Evolutionary conservation across 2,113 vertebrate species (phyloP).

Genomic region (Festucalex cinctus): DNA sequence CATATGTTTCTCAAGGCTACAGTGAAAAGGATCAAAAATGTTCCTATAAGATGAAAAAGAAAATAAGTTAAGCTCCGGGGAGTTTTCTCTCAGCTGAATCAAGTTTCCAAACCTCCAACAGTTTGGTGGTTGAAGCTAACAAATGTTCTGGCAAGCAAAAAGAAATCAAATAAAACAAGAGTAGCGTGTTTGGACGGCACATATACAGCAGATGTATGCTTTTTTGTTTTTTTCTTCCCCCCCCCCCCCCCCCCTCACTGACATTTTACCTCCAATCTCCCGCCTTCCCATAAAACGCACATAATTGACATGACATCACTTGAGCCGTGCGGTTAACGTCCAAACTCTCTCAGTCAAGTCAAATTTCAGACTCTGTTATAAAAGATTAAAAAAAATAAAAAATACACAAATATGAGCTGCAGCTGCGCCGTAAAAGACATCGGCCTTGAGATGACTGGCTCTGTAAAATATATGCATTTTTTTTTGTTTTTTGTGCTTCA

Average conservation of each 20-base stretch:
- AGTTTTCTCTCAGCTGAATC: slow-evolving; percentile 64
- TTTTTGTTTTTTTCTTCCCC: slow-evolving; percentile 19
- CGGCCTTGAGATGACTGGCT: slow-evolving; percentile 27
- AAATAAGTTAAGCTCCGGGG: slow-evolving; percentile 49
- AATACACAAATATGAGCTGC: slow-evolving; percentile 55
- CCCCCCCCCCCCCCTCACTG: no score
- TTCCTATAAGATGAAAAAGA: slow-evolving; percentile 37
- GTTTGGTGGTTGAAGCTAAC: slow-evolving; percentile 60
- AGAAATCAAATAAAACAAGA: slow-evolving; percentile 3
- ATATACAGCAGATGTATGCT: slow-evolving; percentile 41
- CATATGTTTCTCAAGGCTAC: not conserved
- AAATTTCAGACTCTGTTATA: slow-evolving; percentile 59
- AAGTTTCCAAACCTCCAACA: slow-evolving; percentile 67
- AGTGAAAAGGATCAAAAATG: not conserved
- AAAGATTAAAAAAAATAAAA: slow-evolving; percentile 49
- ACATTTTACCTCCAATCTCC: slow-evolving; percentile 21
- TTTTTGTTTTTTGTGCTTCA: not conserved
- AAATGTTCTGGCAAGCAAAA: slow-evolving; percentile 65
- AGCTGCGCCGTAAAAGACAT: slow-evolving; percentile 64
- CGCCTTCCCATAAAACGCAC: slow-evolving; percentile 42
- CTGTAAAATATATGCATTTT: slow-evolving; percentile 44
- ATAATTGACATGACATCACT: slow-evolving; percentile 55
- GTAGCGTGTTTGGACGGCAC: slow-evolving; percentile 52
- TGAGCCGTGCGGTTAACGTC: slow-evolving; percentile 34
- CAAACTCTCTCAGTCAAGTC: slow-evolving; percentile 31